Percentiles rank a stretch among this genome's conserved stretches.
phyloP scores from a whole-genome alignment of 2,797 vertebrate genomes.

The Enteromius mattozi region DNA sequence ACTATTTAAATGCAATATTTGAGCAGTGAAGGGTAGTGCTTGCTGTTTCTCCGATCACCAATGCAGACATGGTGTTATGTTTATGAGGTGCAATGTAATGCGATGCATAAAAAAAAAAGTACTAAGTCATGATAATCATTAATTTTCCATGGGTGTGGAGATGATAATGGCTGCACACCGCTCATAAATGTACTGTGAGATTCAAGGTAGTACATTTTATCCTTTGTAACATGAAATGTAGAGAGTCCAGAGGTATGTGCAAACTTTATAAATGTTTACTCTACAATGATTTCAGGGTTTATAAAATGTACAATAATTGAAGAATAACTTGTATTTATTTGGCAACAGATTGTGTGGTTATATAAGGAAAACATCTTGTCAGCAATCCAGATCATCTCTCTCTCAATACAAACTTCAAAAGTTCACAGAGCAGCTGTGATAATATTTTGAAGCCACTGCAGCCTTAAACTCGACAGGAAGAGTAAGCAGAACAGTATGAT shows the following conservation, averaged over 20 bases:
- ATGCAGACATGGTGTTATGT: too few relatives aligned
- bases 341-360: background rate
- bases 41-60: too few relatives aligned
- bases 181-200: background rate
- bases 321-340: background rate
- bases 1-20: too few relatives aligned
- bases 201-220: too few relatives aligned
- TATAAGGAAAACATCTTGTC: background rate
- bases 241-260: background rate
- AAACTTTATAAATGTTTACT: background rate
- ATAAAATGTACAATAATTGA: background rate
- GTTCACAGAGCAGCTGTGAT: constrained; percentile 34
- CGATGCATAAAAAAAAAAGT: too few relatives aligned
- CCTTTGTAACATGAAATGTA: background rate
- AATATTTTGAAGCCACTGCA: constrained; percentile 27
- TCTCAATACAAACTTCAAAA: constrained; percentile 5
- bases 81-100: too few relatives aligned
- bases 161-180: background rate
- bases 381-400: background rate
- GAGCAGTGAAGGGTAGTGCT: too few relatives aligned
- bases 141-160: too few relatives aligned
- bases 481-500: constrained; percentile 26
- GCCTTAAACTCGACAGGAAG: constrained; percentile 5
- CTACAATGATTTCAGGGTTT: background rate
- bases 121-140: too few relatives aligned